Base-by-base conservation (phyloP, 2,113 vertebrate genomes). In the Nymphicus hollandicus region DNA sequence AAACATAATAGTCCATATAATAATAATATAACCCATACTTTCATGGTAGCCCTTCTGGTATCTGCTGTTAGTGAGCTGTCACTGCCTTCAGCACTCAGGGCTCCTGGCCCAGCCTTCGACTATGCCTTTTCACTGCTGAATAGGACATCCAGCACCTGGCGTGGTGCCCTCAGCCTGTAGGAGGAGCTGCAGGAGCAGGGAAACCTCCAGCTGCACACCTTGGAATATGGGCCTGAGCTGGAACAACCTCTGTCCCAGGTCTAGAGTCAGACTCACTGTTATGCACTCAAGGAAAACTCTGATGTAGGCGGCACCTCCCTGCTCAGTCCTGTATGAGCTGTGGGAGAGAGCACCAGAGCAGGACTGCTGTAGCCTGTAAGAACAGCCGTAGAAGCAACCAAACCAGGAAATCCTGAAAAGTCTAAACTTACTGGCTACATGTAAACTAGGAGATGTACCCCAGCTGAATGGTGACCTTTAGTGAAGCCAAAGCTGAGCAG, bases 271-370 rank as follows among this genome's bases (percentile, higher is more conserved):
- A 20, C 4, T n/a, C 10, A 58, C 55, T n/a, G 55, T n/a, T 58
- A 24, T 0, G 10, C 28, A 6, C 16, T 25, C 19, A 5, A 1
- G 3, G 8, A 49, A 60, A 49, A 25, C 35, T 50, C 31, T 3
- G 14, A 13, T 35, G 41, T 39, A 17, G 46, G 55, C 12, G 77
- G 31, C 50, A 20, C 3, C 35, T 76, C 61, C 33, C 24, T 74
- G 20, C 17, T 9, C 0, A 1, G 1, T 39, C 20, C 17, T 31
- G 4, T 13, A 1, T 10, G 35, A 41, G 8, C 31, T 58, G 24
- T 31, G 23, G 22, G 35, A 68, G 33, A 49, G 50, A 37, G 33
- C 19, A 65, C 53, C 33, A 6, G 8, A 63, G 15, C 49, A 77
- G 50, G 5, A 53, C 29, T 10, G 7, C 27, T 7, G 15, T 2